phyloP scores from a whole-genome alignment of 2,113 vertebrate genomes.

The Amphiprion ocellaris region DNA sequence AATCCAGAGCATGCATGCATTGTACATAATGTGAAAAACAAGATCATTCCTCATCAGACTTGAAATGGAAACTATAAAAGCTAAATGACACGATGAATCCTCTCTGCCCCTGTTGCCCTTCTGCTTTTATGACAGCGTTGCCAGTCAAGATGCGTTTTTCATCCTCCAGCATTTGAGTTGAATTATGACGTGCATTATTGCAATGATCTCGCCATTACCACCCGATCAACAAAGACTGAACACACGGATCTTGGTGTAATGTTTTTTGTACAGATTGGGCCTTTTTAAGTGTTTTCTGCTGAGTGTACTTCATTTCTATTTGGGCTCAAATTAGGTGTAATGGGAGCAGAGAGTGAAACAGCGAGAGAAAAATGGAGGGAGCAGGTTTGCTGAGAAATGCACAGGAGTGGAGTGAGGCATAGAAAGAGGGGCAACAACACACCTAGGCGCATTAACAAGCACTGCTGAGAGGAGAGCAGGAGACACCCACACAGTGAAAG shows the following conservation, averaged over 20 bases:
- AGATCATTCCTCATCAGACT: conserved; percentile 1
- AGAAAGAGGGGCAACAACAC: conserved; percentile 3
- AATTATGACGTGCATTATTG: conserved; percentile 24
- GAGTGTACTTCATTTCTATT: conserved; percentile 3
- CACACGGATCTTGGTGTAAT: background rate
- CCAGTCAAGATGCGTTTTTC: conserved; percentile 9
- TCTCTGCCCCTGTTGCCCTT: background rate
- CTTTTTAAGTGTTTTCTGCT: conserved; percentile 23
- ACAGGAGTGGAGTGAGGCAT: background rate
- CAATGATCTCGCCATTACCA: background rate
- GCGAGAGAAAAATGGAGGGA: conserved; percentile 28
- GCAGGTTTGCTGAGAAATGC: conserved; percentile 34
- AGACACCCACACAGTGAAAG: conserved; percentile 46
- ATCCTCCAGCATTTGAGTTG: conserved; percentile 1
- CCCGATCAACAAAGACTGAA: conserved; percentile 4
- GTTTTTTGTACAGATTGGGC: background rate
- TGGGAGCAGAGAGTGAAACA: conserved; percentile 20
- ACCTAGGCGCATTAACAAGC: conserved; percentile 63
- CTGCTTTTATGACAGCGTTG: background rate
- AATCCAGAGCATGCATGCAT: background rate
- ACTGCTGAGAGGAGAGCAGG: conserved; percentile 54
- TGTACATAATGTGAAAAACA: background rate
- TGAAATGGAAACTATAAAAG: background rate
- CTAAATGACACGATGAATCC: background rate
- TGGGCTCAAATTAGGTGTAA: conserved; percentile 18